A percentile compares a stretch with the other conserved stretches of the same genome.
phyloP scores from a whole-genome alignment of 2,797 vertebrate genomes.

The Brachymystax lenok region DNA sequence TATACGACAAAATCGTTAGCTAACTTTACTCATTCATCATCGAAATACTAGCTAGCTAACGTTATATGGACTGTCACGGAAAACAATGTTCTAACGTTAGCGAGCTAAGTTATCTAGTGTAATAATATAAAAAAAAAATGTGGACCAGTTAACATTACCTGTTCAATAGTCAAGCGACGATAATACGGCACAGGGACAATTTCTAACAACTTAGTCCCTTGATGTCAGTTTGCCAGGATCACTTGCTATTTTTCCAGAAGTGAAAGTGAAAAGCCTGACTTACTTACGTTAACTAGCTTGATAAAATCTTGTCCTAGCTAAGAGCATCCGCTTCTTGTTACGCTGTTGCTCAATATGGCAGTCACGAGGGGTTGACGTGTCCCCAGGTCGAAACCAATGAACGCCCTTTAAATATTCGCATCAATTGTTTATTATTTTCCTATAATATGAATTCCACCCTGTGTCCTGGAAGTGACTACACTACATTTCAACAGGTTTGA shows the following conservation, averaged over 20 bases:
- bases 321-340: conserved; percentile 11
- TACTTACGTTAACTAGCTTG: neutral
- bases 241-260: neutral
- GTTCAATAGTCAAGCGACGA: neutral
- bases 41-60: neutral
- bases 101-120: neutral
- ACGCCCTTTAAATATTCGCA: neutral
- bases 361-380: conserved; percentile 15
- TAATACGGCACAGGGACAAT: neutral
- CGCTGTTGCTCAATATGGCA: conserved; percentile 6
- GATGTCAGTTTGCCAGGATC: neutral
- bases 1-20: neutral
- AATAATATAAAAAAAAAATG: neutral
- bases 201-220: neutral
- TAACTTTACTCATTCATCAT: neutral
- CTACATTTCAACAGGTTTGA: too few relatives aligned
- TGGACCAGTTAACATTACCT: neutral
- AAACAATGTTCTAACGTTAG: neutral
- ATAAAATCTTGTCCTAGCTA: neutral
- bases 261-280: conserved; percentile 5
- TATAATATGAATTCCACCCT: too few relatives aligned
- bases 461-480: too few relatives aligned
- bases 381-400: neutral
- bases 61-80: neutral
- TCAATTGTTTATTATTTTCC: too few relatives aligned